These are phyloP conservation scores for Synaphobranchus kaupii DNA, from an alignment of 2,797 vertebrate genomes.

Conservation along the genomic window DNA sequence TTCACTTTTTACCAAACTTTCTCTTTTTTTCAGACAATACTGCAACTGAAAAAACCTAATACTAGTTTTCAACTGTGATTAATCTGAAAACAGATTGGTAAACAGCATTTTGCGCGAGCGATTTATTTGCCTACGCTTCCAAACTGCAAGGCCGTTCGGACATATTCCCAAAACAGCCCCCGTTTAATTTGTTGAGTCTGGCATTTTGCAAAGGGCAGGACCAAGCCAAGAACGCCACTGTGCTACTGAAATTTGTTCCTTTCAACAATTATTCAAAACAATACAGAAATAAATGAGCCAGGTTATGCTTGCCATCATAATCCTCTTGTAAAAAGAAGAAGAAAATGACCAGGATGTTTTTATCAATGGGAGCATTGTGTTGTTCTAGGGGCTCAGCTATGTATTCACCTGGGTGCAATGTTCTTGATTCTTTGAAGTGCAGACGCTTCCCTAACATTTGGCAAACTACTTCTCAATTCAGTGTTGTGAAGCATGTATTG, in stretches of 20 bases:
- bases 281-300: not conserved
- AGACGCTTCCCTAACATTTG: slow-evolving; percentile 24
- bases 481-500: not conserved
- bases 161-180: not conserved
- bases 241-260: not conserved
- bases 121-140: not conserved
- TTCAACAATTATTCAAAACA: not conserved
- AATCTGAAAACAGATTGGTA: slow-evolving; percentile 12
- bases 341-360: not conserved
- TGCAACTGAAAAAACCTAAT: slow-evolving; percentile 41
- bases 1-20: not conserved
- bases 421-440: slow-evolving; percentile 2
- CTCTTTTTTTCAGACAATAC: slow-evolving; percentile 19
- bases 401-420: slow-evolving; percentile 12
- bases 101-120: not conserved
- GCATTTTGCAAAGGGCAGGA: not conserved
- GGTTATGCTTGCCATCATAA: not conserved
- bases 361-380: slow-evolving; percentile 6
- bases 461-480: slow-evolving; percentile 17
- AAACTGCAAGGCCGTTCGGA: not conserved
- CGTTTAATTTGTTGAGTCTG: not conserved
- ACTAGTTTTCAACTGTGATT: slow-evolving; percentile 1
- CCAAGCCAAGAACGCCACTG: not conserved
- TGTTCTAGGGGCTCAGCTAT: not conserved
- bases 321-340: not conserved